phyloP scores from a whole-genome alignment of 2,888 invertebrate genomes.

The Plusia festucae region DNA sequence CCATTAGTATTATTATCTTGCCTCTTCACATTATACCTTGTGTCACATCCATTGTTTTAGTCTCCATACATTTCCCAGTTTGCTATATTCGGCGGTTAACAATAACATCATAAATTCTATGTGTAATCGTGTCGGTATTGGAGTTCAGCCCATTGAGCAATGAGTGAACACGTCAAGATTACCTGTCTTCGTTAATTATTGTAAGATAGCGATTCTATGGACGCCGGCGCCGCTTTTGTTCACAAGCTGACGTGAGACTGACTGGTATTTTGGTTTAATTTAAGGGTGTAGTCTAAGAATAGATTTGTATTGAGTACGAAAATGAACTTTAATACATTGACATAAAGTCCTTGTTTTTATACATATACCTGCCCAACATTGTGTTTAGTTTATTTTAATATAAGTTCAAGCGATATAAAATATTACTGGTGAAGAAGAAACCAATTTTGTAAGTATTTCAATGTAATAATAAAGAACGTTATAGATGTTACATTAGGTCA shows the following conservation, averaged over 20 bases:
- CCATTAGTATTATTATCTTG: too few relatives aligned
- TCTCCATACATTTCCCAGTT: slow-evolving; percentile 16
- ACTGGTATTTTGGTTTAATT: not conserved
- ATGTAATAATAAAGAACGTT: too few relatives aligned
- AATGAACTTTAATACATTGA: not conserved
- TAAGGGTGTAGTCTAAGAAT: not conserved
- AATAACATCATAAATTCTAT: slow-evolving; percentile 42
- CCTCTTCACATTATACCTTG: not conserved
- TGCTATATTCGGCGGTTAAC: slow-evolving; percentile 23
- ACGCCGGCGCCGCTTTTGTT: slow-evolving; percentile 9
- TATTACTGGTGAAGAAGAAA: too few relatives aligned
- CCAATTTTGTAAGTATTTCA: too few relatives aligned
- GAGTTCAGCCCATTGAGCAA: slow-evolving; percentile 46
- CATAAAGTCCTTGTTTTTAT: not conserved
- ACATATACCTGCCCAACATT: too few relatives aligned
- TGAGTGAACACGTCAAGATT: slow-evolving; percentile 46
- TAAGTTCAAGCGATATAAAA: too few relatives aligned
- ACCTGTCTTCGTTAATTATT: slow-evolving; percentile 45
- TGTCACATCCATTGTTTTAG: slow-evolving; percentile 10
- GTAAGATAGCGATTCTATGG: slow-evolving; percentile 31
- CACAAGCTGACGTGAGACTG: not conserved
- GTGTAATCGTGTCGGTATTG: slow-evolving; percentile 41
- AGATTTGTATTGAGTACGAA: not conserved
- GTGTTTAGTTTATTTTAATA: too few relatives aligned
- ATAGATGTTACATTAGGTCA: too few relatives aligned